Evolutionary conservation across 2,888 invertebrate genomes (phyloP).

Genomic region (Apotomis betuletana): DNA sequence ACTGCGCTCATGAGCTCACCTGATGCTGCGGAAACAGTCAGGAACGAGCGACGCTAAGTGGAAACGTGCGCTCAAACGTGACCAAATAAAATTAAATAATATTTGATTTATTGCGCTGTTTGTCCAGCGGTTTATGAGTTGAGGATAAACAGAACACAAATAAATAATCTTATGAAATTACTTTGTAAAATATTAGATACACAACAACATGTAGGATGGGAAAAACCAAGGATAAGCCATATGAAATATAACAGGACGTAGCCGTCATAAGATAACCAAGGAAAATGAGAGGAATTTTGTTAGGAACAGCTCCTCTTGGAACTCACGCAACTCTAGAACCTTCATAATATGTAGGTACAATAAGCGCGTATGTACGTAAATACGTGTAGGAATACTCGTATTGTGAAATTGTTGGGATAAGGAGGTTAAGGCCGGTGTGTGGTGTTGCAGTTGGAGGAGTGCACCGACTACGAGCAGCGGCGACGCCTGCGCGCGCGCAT

Average conservation of each 20-base stretch:
- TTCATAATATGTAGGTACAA: no score
- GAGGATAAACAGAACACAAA: conserved; percentile 10
- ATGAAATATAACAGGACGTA: no score
- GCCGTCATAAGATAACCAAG: no score
- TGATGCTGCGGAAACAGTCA: not conserved
- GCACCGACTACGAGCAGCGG: conserved; percentile 94
- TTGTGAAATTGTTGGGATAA: not conserved
- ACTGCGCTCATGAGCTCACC: not conserved
- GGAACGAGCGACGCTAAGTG: conserved; percentile 2
- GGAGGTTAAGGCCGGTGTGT: not conserved
- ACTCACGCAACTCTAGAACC: no score
- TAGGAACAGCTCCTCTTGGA: no score
- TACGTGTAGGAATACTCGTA: not conserved
- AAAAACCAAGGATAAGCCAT: no score
- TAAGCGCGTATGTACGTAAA: no score
- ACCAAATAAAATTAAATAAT: conserved; percentile 33
- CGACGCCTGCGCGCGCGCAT: conserved; percentile 91
- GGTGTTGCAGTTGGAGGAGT: conserved; percentile 89
- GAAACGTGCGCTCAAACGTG: conserved; percentile 6
- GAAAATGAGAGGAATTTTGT: no score
- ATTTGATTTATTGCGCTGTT: conserved; percentile 33
- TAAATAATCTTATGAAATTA: not conserved
- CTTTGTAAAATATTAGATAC: not conserved
- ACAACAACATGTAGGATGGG: not conserved
- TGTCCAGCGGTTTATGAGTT: conserved; percentile 17